Percentiles rank a stretch among this genome's conserved stretches.
phyloP scores from a whole-genome alignment of 2,113 vertebrate genomes.

The Notiomystis cincta region DNA sequence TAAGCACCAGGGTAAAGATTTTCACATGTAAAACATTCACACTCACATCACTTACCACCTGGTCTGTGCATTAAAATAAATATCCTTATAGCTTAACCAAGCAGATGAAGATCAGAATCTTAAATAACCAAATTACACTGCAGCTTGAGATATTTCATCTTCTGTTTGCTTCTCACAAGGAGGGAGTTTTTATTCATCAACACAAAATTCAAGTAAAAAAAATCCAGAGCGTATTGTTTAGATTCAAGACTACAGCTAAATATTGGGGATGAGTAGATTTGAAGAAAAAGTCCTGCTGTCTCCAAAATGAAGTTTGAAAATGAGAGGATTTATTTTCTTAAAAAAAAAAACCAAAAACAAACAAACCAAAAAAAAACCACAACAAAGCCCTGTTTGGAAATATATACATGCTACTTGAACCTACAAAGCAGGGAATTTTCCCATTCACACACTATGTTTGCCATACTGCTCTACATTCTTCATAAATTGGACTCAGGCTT shows the following conservation, averaged over 20 bases:
- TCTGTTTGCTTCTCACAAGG: background rate
- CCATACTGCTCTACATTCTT: background rate
- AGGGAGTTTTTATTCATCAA: background rate
- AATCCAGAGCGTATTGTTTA: background rate
- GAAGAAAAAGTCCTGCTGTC: background rate
- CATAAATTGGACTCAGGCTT: background rate
- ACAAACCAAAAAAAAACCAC: too few relatives aligned
- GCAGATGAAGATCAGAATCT: background rate
- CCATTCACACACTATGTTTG: background rate
- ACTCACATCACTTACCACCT: background rate
- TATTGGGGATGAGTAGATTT: rapidly evolving
- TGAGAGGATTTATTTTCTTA: background rate
- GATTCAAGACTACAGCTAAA: background rate
- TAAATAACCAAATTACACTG: background rate
- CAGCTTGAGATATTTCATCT: background rate
- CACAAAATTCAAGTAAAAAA: background rate
- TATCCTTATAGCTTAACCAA: background rate
- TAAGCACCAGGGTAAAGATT: background rate
- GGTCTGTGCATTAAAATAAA: background rate
- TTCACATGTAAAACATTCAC: background rate
- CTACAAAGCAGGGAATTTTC: background rate
- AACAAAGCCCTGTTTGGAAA: background rate
- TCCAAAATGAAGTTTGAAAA: background rate
- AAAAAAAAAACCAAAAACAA: background rate
- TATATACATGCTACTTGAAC: background rate